Evolutionary conservation across 1,140 invertebrate genomes (phyloP).

Genomic region (Drosophila micromelanica): DNA sequence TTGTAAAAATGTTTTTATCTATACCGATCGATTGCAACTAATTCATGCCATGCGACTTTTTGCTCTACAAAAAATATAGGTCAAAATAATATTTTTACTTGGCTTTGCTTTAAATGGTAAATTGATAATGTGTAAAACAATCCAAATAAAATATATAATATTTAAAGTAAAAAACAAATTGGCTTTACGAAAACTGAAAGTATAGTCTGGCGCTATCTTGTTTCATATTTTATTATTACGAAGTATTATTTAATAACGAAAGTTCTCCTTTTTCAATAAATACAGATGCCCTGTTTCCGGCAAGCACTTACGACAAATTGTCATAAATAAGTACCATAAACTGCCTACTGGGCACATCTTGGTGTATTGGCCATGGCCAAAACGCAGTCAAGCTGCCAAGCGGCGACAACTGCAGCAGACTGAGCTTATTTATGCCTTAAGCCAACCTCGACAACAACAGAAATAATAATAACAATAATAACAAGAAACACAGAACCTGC

Average conservation of each 20-base stretch:
- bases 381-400: constrained; percentile 54
- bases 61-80: too few relatives aligned
- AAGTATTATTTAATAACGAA: constrained; percentile 2
- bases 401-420: constrained; percentile 74
- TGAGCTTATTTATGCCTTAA: constrained; percentile 71
- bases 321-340: constrained; percentile 67
- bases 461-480: constrained; percentile 44
- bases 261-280: constrained; percentile 29
- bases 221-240: constrained; percentile 6
- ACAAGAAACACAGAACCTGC: constrained; percentile 24
- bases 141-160: too few relatives aligned
- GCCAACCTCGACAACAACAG: constrained; percentile 42
- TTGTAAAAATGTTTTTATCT: too few relatives aligned
- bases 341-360: constrained; percentile 58
- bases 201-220: neutral
- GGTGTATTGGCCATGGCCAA: constrained; percentile 50
- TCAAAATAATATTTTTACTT: too few relatives aligned
- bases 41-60: too few relatives aligned
- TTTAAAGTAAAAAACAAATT: too few relatives aligned
- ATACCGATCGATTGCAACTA: too few relatives aligned
- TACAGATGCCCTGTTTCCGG: constrained; percentile 55
- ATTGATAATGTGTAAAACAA: too few relatives aligned
- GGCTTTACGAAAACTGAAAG: too few relatives aligned
- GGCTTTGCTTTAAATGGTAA: too few relatives aligned
- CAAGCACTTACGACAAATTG: constrained; percentile 72